Base-by-base conservation (phyloP, 2,888 invertebrate genomes). In the Pasiphila rectangulata region DNA sequence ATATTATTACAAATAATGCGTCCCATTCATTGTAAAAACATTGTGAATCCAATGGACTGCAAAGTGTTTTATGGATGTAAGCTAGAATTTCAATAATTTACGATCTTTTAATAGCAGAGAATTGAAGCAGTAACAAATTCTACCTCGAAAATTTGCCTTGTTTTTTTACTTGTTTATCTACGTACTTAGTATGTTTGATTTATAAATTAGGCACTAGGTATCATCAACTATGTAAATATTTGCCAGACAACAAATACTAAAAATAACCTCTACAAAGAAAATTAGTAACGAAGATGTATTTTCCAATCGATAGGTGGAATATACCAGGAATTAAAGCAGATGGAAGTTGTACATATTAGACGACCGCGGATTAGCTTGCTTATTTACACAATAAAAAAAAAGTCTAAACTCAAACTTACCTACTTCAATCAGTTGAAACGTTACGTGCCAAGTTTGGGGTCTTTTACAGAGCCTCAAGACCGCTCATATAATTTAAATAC, bases 21-120 rank as follows among this genome's bases (percentile, higher is more conserved):
- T n/a, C 13, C 6, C 24, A 6, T 25, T 2, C 13, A 27, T 27
- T 27, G 13, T 25, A 10, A 3, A 4, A 27, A 13, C 12, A 27
- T 27, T 27, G 27, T 13, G 12, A 13, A 27, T 13, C 7, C 27
- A 27, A 27, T 27, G 27, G 27, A 6, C 13, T 27, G 13, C 25
- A 27, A 27, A 27, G 6, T 13, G 3, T 12, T 2, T 27, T 27
- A 6, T 6, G 6, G 25, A 27, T 13, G 1, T 6, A 27, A 27
- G 27, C 7, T 13, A 12, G 12, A 13, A 13, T 27, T 27, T 13
- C 12, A 24, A 25, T 25, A 19, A 12, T 42, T 48, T 42, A 48
- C 39, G 42, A 39, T 35, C 4, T 23, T 43, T 43, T 43, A 39
- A 43, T 43, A 39, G 38, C 5, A 7, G 7, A 13, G 13, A 13